Evolutionary conservation across 2,888 invertebrate genomes (phyloP).

Genomic region (Epistrophella euchroma): DNA sequence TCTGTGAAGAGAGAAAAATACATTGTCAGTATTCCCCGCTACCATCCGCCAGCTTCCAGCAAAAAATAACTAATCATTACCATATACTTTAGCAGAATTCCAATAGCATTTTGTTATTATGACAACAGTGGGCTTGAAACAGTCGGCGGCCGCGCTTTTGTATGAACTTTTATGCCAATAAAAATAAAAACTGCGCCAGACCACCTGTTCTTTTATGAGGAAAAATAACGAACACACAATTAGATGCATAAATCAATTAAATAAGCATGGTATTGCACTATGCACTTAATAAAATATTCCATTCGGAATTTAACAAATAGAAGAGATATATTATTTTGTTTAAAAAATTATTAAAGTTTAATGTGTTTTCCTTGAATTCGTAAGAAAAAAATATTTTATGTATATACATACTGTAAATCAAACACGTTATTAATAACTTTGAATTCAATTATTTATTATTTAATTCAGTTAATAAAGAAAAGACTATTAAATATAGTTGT

Average conservation of each 20-base stretch:
- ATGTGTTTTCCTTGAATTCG: no score
- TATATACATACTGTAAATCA: no score
- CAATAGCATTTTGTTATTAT: constrained; percentile 39
- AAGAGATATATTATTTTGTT: no score
- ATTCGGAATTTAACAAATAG: background rate
- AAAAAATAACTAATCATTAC: constrained; percentile 14
- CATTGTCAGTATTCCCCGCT: background rate
- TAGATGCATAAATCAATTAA: constrained; percentile 61
- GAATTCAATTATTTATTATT: no score
- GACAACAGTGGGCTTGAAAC: constrained; percentile 59
- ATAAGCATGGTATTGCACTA: constrained; percentile 24
- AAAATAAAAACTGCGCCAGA: constrained; percentile 18
- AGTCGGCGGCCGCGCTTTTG: constrained; percentile 69
- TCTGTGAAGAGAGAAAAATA: background rate
- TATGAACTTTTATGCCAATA: constrained; percentile 47
- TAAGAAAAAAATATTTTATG: no score
- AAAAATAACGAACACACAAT: constrained; percentile 51
- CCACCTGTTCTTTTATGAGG: constrained; percentile 47
- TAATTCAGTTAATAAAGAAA: no score
- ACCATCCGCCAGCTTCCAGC: background rate
- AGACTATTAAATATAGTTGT: no score
- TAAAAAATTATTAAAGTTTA: no score
- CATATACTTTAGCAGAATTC: constrained; percentile 1
- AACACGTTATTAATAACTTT: no score
- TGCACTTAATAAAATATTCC: constrained; percentile 11